phyloP scores from a whole-genome alignment of 2,113 vertebrate genomes.

The Tachysurus fulvidraco region DNA sequence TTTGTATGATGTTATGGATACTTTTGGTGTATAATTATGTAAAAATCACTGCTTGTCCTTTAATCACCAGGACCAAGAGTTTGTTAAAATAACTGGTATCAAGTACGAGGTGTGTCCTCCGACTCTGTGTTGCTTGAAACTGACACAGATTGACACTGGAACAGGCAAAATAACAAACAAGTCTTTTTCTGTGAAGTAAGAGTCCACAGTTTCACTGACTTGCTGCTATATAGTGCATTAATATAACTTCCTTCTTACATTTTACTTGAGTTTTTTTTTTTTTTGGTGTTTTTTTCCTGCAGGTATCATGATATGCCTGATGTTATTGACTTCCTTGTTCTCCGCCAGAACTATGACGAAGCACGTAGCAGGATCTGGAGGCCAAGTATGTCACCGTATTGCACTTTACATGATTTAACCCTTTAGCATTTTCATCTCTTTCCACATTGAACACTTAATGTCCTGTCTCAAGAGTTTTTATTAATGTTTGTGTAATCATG shows the following conservation, averaged over 20 bases:
- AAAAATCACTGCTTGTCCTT: background rate
- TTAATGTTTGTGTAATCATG: background rate
- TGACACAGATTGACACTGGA: conserved; percentile 89
- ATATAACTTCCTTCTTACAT: background rate
- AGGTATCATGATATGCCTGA: conserved; percentile 99
- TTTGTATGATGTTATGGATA: background rate
- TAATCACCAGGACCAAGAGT: conserved; percentile 90
- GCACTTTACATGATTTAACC: background rate
- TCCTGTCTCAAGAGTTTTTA: background rate
- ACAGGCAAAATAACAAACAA: conserved; percentile 86
- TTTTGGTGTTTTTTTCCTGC: conserved; percentile 45
- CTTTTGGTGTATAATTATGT: background rate
- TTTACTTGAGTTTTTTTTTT: background rate
- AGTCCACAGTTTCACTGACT: background rate
- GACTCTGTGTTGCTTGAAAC: conserved; percentile 92
- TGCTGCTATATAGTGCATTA: no score
- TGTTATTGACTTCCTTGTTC: conserved; percentile 95
- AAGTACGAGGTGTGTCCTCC: conserved; percentile 94
- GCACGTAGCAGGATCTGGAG: conserved; percentile 89
- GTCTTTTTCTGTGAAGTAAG: conserved; percentile 94
- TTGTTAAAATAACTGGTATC: conserved; percentile 97
- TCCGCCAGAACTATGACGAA: conserved; percentile 92
- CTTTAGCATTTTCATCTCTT: background rate
- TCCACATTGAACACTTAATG: background rate
- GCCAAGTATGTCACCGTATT: conserved; percentile 74